Conservation (phyloP, 1,140 invertebrate species). For the Parasteatoda tepidariorum region DNA sequence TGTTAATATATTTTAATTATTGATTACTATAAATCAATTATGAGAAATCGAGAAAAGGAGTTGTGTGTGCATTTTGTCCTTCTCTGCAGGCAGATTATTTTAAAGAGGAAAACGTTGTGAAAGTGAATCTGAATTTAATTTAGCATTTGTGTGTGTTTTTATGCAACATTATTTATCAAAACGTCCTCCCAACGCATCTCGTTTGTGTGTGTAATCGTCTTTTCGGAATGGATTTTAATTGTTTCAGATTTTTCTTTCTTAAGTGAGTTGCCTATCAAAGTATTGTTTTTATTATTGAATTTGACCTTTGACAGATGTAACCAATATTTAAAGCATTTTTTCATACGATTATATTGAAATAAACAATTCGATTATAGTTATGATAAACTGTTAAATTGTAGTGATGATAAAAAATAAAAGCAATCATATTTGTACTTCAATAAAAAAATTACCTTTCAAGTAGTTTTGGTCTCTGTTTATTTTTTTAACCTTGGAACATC, state of each 20-base stretch:
- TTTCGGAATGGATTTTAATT: slow-evolving; percentile 37
- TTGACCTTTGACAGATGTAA: slow-evolving; percentile 4
- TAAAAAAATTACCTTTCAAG: slow-evolving; percentile 47
- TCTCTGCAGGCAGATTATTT: slow-evolving; percentile 39
- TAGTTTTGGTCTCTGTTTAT: neutral
- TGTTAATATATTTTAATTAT: no score
- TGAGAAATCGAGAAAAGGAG: no score
- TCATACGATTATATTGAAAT: neutral
- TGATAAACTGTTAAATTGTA: slow-evolving; percentile 44
- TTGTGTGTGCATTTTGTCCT: no score
- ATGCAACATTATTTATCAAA: slow-evolving; percentile 39
- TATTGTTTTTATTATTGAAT: slow-evolving; percentile 37
- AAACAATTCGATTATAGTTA: neutral
- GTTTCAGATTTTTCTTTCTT: slow-evolving; percentile 21
- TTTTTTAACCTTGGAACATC: no score
- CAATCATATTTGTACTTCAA: slow-evolving; percentile 60
- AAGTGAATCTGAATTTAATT: neutral
- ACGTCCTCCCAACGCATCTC: neutral
- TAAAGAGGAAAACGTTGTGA: neutral
- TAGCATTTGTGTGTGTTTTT: neutral
- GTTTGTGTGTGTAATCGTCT: neutral
- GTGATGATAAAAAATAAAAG: slow-evolving; percentile 49
- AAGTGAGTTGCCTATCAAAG: slow-evolving; percentile 35
- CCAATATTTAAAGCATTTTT: neutral
- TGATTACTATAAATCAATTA: no score